Conservation (phyloP, 2,113 vertebrate species). For the Protobothrops flavoviridis region DNA sequence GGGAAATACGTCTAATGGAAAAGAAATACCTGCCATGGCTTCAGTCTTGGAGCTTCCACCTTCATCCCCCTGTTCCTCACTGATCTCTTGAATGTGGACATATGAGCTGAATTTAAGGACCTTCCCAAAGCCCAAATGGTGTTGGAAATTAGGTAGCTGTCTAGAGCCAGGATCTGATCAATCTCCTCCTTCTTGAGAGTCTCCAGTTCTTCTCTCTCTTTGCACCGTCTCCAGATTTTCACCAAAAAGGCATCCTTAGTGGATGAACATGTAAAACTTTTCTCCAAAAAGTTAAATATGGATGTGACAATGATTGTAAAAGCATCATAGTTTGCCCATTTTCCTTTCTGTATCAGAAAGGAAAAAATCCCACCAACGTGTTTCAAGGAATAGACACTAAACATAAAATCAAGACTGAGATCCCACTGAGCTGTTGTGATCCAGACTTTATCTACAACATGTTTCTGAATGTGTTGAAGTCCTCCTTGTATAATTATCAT, state of each 20-base stretch:
- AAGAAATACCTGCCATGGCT: background rate
- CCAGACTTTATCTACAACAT: too few relatives aligned
- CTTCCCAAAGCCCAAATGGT: background rate
- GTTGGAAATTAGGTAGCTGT: background rate
- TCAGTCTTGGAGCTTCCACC: background rate
- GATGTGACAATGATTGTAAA: too few relatives aligned
- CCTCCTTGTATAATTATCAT: too few relatives aligned
- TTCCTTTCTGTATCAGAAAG: too few relatives aligned
- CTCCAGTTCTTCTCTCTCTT: background rate
- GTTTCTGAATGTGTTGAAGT: too few relatives aligned
- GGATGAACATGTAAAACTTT: background rate
- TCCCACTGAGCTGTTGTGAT: too few relatives aligned
- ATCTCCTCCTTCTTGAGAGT: background rate
- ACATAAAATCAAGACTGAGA: too few relatives aligned
- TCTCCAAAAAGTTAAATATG: too few relatives aligned
- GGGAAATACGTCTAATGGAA: background rate
- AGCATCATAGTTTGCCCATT: too few relatives aligned
- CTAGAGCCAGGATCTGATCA: background rate
- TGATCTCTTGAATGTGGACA: background rate
- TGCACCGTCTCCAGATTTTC: background rate
- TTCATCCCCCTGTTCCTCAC: background rate
- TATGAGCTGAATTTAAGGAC: background rate
- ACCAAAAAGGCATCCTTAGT: background rate
- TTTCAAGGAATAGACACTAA: too few relatives aligned
- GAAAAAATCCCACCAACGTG: too few relatives aligned